phyloP scores from a whole-genome alignment of 2,888 invertebrate species.

The Chrysodeixis includens region DNA sequence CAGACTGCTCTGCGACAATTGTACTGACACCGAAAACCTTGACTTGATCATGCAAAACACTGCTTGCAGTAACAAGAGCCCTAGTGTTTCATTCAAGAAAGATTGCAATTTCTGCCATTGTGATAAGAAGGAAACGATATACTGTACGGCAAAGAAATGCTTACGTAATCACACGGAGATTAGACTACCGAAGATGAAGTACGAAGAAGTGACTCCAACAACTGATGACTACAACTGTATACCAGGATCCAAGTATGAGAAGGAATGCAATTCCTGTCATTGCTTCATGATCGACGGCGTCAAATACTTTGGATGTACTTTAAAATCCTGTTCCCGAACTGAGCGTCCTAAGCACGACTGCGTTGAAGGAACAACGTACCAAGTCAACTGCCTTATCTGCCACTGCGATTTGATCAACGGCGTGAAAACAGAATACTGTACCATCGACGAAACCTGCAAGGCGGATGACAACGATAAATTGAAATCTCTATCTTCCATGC shows the following conservation, averaged over 20 bases:
- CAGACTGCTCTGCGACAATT: slow-evolving; percentile 80
- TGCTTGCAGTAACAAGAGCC: slow-evolving; percentile 57
- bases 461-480: slow-evolving; percentile 11
- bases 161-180: slow-evolving; percentile 41
- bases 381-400: slow-evolving; percentile 72
- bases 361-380: slow-evolving; percentile 67
- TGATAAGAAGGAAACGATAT: slow-evolving; percentile 75
- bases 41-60: slow-evolving; percentile 10
- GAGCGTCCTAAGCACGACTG: slow-evolving; percentile 57
- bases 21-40: slow-evolving; percentile 59
- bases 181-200: slow-evolving; percentile 27
- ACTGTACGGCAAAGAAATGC: slow-evolving; percentile 81
- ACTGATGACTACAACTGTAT: slow-evolving; percentile 66
- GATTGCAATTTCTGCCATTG: slow-evolving; percentile 89
- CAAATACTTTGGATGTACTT: slow-evolving; percentile 81
- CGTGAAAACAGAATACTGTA: slow-evolving; percentile 67
- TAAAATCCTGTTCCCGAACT: slow-evolving; percentile 64
- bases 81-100: slow-evolving; percentile 75
- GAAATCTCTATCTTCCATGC: slow-evolving; percentile 53
- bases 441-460: slow-evolving; percentile 57
- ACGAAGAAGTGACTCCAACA: slow-evolving; percentile 37
- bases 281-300: slow-evolving; percentile 64
- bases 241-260: slow-evolving; percentile 69
- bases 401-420: slow-evolving; percentile 61
- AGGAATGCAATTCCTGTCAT: slow-evolving; percentile 76